Conservation (phyloP, 2,797 vertebrate genomes). For the Prionace glauca region DNA sequence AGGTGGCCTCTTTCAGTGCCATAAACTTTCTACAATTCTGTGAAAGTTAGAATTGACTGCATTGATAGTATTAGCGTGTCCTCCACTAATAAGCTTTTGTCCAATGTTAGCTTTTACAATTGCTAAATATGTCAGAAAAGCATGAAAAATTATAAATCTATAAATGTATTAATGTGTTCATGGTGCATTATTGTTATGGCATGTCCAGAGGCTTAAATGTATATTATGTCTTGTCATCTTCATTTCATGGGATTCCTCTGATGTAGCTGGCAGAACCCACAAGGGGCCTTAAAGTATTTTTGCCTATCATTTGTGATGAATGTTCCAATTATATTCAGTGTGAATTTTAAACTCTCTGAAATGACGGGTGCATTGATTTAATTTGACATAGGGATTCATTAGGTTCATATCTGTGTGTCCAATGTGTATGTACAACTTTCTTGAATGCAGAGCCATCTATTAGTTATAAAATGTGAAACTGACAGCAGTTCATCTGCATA, state of each 20-base stretch:
- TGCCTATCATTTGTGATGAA: constrained; percentile 20
- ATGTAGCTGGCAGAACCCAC: neutral
- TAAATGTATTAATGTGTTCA: neutral
- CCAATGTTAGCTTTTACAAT: neutral
- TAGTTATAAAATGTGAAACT: neutral
- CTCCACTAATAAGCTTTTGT: neutral
- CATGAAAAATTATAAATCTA: neutral
- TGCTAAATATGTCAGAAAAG: neutral
- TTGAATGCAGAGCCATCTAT: neutral
- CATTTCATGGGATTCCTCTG: neutral
- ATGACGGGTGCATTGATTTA: neutral
- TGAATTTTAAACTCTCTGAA: neutral
- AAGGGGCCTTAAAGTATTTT: neutral
- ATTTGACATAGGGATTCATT: neutral
- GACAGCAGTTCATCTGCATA: neutral
- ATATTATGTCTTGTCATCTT: neutral
- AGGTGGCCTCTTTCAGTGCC: too few relatives aligned
- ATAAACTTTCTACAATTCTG: too few relatives aligned
- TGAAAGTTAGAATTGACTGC: neutral
- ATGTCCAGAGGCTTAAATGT: constrained; percentile 2
- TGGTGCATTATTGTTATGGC: neutral
- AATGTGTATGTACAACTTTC: neutral
- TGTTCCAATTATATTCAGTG: neutral
- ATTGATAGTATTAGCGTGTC: neutral
- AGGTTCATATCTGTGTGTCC: neutral